These are phyloP conservation scores for Charadrius vociferus DNA, from an alignment of 2,113 vertebrate genomes.

Conservation along the genomic window DNA sequence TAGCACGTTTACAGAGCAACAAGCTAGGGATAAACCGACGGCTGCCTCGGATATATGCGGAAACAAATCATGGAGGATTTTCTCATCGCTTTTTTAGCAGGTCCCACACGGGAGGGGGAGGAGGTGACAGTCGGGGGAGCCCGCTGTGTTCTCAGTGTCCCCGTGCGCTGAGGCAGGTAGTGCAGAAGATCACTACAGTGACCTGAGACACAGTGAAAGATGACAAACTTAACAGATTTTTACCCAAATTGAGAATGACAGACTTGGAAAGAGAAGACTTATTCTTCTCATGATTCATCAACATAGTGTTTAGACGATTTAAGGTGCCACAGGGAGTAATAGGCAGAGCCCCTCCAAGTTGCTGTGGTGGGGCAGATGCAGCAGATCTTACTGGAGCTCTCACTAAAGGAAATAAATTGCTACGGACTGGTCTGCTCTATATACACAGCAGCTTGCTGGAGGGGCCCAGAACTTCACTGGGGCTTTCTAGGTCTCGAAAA, in stretches of 20 bases:
- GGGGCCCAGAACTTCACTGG: background rate
- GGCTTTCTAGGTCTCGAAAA: background rate
- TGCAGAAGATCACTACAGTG: background rate
- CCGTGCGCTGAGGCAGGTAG: background rate
- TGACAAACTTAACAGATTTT: background rate
- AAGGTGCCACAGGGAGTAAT: background rate
- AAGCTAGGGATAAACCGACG: background rate
- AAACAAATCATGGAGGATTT: background rate
- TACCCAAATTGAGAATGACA: too few relatives aligned
- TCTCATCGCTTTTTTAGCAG: background rate
- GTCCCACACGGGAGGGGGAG: background rate
- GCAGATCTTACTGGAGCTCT: background rate
- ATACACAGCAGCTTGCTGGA: background rate
- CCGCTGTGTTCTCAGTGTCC: background rate
- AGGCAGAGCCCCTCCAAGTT: background rate
- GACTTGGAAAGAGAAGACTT: background rate
- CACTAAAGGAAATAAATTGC: too few relatives aligned
- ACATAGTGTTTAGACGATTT: background rate
- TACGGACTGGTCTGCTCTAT: background rate
- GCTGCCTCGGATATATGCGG: background rate
- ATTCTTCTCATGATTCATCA: background rate
- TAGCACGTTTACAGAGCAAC: background rate
- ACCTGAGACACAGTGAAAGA: background rate
- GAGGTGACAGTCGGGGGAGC: background rate
- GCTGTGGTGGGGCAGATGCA: too few relatives aligned